A percentile compares a stretch with the other conserved stretches of the same genome.
phyloP scores from a whole-genome alignment of 2,113 vertebrate genomes.

The Poicephalus gulielmi region DNA sequence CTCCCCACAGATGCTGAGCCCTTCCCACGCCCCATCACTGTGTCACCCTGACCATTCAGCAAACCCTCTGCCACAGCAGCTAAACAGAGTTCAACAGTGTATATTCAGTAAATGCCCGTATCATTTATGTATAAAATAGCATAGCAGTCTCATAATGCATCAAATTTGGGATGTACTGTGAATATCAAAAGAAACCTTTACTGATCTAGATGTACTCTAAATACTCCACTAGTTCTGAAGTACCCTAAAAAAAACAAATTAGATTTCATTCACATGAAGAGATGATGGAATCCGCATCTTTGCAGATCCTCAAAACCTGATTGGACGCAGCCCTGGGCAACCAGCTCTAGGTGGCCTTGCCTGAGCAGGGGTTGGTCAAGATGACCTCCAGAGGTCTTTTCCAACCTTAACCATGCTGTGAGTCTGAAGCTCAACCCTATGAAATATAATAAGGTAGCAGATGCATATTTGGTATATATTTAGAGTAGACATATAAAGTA shows the following conservation, averaged over 20 bases:
- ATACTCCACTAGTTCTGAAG: not conserved
- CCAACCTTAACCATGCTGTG: not conserved
- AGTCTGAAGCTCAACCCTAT: not conserved
- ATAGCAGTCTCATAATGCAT: not conserved
- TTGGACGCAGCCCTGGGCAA: not conserved
- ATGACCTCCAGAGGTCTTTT: not conserved
- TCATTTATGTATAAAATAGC: not conserved
- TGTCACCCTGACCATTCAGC: not conserved
- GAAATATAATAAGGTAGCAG: not conserved
- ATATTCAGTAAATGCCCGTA: not conserved
- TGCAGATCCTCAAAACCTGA: not conserved
- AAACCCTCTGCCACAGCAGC: not conserved
- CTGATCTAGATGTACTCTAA: not conserved
- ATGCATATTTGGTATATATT: not conserved
- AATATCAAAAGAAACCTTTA: not conserved
- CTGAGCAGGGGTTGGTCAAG: not conserved
- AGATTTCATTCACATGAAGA: not conserved
- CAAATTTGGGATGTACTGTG: not conserved
- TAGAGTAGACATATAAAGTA: not conserved
- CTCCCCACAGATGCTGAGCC: not conserved
- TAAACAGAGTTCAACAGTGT: not conserved
- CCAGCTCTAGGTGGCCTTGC: not conserved
- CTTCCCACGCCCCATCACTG: fast-evolving
- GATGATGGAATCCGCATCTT: not conserved
- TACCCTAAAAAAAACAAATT: not conserved